These are phyloP conservation scores for Fissipunctia ypsillon DNA, from an alignment of 2,888 invertebrate species.

Conservation along the genomic window DNA sequence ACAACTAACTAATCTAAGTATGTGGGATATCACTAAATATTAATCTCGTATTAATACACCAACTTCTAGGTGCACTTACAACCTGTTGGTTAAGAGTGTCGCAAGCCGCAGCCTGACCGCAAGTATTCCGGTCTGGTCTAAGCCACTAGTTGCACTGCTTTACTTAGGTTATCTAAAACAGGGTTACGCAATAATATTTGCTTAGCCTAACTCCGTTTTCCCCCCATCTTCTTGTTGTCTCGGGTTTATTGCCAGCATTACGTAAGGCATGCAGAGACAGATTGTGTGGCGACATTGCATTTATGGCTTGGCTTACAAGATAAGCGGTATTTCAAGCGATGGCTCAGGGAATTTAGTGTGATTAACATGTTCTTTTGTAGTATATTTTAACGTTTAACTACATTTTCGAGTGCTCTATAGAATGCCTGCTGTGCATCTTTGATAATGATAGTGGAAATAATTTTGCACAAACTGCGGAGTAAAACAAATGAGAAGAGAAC, in stretches of 20 bases:
- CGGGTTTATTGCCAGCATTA: constrained; percentile 48
- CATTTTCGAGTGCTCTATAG: background rate
- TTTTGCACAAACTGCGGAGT: background rate
- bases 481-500: background rate
- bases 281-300: constrained; percentile 58
- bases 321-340: constrained; percentile 51
- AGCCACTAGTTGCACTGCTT: constrained; percentile 61
- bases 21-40: constrained; percentile 23
- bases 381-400: constrained; percentile 29
- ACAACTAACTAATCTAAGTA: no score
- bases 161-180: constrained; percentile 54
- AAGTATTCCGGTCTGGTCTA: constrained; percentile 54
- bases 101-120: constrained; percentile 66
- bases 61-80: constrained; percentile 43
- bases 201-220: constrained; percentile 32
- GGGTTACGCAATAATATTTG: constrained; percentile 59
- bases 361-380: constrained; percentile 27
- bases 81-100: constrained; percentile 67
- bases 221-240: constrained; percentile 32
- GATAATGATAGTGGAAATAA: background rate
- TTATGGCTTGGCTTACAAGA: constrained; percentile 58
- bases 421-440: background rate
- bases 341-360: constrained; percentile 19
- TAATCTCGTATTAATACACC: constrained; percentile 41
- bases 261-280: constrained; percentile 41